phyloP scores from a whole-genome alignment of 1,140 invertebrate genomes.

The Drosophila subobscura region DNA sequence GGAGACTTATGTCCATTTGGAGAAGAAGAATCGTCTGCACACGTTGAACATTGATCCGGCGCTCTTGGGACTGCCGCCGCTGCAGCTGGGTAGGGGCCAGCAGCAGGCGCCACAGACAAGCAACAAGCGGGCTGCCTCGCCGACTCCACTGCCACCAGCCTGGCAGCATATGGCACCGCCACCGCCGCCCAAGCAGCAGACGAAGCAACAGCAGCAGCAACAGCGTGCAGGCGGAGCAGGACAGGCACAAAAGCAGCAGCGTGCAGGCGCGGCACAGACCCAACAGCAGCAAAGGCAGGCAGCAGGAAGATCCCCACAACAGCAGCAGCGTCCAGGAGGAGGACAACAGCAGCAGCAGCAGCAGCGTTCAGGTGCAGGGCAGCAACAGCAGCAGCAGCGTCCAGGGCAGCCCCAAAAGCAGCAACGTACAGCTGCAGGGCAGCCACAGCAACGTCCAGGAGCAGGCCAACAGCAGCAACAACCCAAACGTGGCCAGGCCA shows the following conservation, averaged over 20 bases:
- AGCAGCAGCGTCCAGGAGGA: neutral
- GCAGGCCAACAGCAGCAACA: neutral
- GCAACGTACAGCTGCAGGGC: neutral
- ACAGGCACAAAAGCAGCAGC: constrained; percentile 12
- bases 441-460: constrained; percentile 9
- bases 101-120: constrained; percentile 8
- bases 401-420: constrained; percentile 1
- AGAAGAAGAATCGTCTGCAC: constrained; percentile 61
- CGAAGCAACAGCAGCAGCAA: constrained; percentile 6
- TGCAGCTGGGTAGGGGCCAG: constrained; percentile 15
- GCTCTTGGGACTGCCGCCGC: constrained; percentile 57
- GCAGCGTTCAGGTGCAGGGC: neutral
- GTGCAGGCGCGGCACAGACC: neutral
- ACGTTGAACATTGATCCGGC: constrained; percentile 60
- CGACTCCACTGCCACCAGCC: constrained; percentile 30
- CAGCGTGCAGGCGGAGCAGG: neutral
- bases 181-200: constrained; percentile 22
- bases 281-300: constrained; percentile 14
- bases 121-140: constrained; percentile 18
- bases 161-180: constrained; percentile 42
- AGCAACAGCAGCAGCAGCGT: constrained; percentile 8
- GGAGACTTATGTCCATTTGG: constrained; percentile 77
- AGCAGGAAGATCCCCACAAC: neutral
- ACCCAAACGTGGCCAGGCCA: constrained; percentile 15
- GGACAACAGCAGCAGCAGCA: constrained; percentile 30